Percentiles rank a stretch among this genome's conserved stretches.
These are phyloP conservation scores for Chloropsis hardwickii DNA, from an alignment of 2,113 vertebrate genomes.

Conservation along the genomic window DNA sequence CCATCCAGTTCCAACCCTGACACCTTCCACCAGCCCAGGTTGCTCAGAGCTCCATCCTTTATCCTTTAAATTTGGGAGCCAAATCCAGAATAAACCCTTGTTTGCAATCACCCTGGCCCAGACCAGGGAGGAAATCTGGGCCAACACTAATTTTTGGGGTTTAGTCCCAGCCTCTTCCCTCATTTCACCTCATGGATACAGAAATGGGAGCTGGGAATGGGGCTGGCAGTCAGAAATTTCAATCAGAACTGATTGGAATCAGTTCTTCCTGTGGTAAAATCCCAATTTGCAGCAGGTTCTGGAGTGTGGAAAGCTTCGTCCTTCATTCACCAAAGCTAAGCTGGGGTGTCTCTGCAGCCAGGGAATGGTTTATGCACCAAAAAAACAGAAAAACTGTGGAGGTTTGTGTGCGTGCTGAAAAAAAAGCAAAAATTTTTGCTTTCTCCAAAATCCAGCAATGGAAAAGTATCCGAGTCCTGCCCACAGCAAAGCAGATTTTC, in stretches of 20 bases:
- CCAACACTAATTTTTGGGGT: background rate
- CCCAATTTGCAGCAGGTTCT: background rate
- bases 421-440: background rate
- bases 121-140: no score
- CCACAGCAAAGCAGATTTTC: conserved; percentile 27
- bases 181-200: background rate
- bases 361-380: background rate
- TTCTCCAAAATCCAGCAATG: background rate
- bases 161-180: background rate
- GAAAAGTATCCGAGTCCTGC: background rate
- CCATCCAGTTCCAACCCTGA: background rate
- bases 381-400: background rate
- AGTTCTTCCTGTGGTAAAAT: background rate
- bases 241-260: background rate
- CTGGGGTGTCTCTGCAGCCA: background rate
- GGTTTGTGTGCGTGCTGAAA: background rate
- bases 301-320: rapidly evolving
- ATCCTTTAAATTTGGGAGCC: background rate
- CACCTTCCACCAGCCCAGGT: background rate
- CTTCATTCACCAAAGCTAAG: background rate
- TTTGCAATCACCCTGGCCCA: background rate
- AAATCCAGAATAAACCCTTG: rapidly evolving
- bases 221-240: background rate
- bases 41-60: background rate
- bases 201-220: background rate